These are phyloP conservation scores for Tetrax tetrax DNA, from an alignment of 2,113 vertebrate species.

Conservation along the genomic window DNA sequence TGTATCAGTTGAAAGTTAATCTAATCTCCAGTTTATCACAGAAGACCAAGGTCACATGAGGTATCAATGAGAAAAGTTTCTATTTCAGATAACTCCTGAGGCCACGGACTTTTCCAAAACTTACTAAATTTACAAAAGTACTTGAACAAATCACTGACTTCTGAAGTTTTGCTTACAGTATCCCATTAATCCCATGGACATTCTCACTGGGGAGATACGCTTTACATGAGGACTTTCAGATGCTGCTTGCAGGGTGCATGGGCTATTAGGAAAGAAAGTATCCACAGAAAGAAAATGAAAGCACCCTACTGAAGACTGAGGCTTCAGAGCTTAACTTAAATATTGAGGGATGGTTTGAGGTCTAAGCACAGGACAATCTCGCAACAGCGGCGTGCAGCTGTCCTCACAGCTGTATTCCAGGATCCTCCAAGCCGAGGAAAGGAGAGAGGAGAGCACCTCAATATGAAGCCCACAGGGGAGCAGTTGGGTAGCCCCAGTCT, in stretches of 20 bases:
- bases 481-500: not conserved
- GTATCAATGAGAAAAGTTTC: not conserved
- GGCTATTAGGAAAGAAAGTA: not conserved
- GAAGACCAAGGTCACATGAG: not conserved
- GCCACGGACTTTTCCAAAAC: not conserved
- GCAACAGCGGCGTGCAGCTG: not conserved
- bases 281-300: not conserved
- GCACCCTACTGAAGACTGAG: not conserved
- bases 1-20: not conserved
- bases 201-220: not conserved
- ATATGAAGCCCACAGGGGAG: not conserved
- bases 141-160: not conserved
- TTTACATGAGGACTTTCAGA: fast-evolving
- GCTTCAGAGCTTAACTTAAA: not conserved
- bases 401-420: not conserved
- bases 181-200: not conserved
- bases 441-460: not conserved
- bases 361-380: not conserved
- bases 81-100: not conserved
- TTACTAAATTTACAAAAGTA: not conserved
- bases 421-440: not conserved
- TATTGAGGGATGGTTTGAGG: not conserved
- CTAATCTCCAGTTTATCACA: not conserved
- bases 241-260: not conserved
- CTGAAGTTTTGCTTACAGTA: not conserved